Base-by-base conservation (phyloP, 1,140 invertebrate genomes). In the Riptortus pedestris region DNA sequence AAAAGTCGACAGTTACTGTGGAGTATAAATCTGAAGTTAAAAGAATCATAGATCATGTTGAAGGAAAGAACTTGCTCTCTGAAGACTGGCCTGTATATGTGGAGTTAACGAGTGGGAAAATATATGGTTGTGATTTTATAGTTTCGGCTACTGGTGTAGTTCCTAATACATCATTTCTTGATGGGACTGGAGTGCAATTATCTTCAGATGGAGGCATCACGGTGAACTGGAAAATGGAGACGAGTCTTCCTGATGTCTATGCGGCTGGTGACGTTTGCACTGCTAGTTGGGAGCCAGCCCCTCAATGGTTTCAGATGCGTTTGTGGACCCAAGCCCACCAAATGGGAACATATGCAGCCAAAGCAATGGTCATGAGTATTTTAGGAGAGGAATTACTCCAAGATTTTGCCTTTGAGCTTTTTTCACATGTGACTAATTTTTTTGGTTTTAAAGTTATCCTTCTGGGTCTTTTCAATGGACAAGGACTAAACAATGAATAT, bases 261-360 rank as follows among this genome's bases (percentile, higher is more conserved):
- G 95, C 94, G 18, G 94, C 94, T 59, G 96, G 96, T 11, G 96
- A 99, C 82, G 85, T 92, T 9, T 96, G 93, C 71, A 81, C 80
- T 66, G 85, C 87, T 28, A 73, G 74, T 28, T 98, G 96, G 95
- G 72, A 81, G 18, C 70, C 76, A 60, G 81, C 91, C 0, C 73
- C 79, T 43, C 89, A 96, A 72, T 98, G 96, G 96, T 89, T 96
- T 75, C 94, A 97, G 77, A 93, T 98, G 87, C 79, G 93, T 57
- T 74, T 99, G 1, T 99, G 96, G 96, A 93, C 93, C 4, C 96
- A 99, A 78, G 96, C 96, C 0, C 76, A 93, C 66, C 93, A 97
- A 77, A 98, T 98, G 95, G 96, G 95, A 12, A 79, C 81, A 47
- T 96, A 95, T 79, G 92, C 89, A 16, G 94, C 91, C 0, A 89